These are phyloP conservation scores for Seira sanloemensis DNA, from an alignment of 2,888 invertebrate genomes.

Conservation along the genomic window DNA sequence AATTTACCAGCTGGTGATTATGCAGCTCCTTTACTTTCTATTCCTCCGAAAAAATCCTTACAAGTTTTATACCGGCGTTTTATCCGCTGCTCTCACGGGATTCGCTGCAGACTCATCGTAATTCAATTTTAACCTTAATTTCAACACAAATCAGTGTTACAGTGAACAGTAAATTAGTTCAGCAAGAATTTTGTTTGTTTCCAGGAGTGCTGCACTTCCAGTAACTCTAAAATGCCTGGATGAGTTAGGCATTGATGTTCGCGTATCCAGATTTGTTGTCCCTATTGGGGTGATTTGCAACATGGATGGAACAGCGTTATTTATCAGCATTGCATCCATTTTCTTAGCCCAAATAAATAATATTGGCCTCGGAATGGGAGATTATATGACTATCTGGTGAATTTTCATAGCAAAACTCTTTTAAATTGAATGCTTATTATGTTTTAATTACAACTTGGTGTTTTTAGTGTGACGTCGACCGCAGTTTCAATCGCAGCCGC, in stretches of 20 bases:
- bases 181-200: neutral
- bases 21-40: constrained; percentile 89
- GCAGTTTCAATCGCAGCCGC: constrained; percentile 93
- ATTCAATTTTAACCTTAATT: constrained; percentile 76
- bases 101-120: constrained; percentile 95
- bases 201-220: constrained; percentile 90
- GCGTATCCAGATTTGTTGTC: constrained; percentile 88
- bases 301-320: constrained; percentile 94
- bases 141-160: neutral
- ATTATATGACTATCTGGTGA: constrained; percentile 91
- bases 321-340: constrained; percentile 90
- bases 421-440: neutral
- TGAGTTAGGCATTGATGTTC: constrained; percentile 86
- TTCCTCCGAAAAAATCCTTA: constrained; percentile 89
- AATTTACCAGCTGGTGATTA: constrained; percentile 88
- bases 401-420: constrained; percentile 74
- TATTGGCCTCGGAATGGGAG: constrained; percentile 86
- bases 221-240: constrained; percentile 92
- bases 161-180: neutral
- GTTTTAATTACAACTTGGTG: neutral
- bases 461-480: constrained; percentile 85
- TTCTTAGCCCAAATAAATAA: constrained; percentile 93
- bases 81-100: constrained; percentile 90
- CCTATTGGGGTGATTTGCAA: constrained; percentile 89
- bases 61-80: constrained; percentile 88